Percentiles rank a stretch among this genome's conserved stretches.
phyloP scores from a whole-genome alignment of 1,140 invertebrate species.

The Chrysomallon squamiferum region DNA sequence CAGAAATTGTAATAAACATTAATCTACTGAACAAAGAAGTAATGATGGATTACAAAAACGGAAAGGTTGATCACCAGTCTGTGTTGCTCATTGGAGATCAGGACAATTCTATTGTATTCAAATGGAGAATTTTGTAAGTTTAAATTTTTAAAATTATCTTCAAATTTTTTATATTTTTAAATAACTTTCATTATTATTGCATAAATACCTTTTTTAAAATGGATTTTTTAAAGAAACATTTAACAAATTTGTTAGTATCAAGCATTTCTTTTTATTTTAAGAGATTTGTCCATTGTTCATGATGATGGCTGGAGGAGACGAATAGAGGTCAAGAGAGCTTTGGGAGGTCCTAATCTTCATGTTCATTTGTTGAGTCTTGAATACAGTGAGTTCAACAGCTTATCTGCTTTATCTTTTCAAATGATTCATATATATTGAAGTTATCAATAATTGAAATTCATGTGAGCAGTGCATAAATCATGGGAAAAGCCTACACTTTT shows the following conservation, averaged over 20 bases:
- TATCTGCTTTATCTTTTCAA: background rate
- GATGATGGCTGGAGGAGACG: constrained; percentile 40
- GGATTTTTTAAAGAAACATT: no score
- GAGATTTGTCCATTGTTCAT: constrained; percentile 52
- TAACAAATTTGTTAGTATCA: no score
- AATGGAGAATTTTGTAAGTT: constrained; percentile 58
- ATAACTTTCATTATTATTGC: no score
- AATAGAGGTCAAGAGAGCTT: constrained; percentile 45
- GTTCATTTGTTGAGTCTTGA: constrained; percentile 60
- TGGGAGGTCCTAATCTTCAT: constrained; percentile 50
- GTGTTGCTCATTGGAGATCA: constrained; percentile 61
- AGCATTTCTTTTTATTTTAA: no score
- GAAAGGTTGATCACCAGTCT: constrained; percentile 44
- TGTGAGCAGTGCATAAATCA: no score
- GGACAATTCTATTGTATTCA: constrained; percentile 60
- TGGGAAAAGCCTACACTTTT: no score
- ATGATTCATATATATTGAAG: no score
- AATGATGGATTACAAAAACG: constrained; percentile 21
- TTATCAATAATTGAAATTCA: no score
- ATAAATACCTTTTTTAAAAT: no score
- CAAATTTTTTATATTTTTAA: no score
- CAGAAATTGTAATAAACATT: constrained; percentile 44
- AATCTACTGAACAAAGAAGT: constrained; percentile 39
- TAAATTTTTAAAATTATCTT: no score
- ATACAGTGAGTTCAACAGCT: constrained; percentile 47